These are phyloP conservation scores for Micronycteris hirsuta DNA, from an alignment of 2,113 vertebrate species.

Conservation along the genomic window DNA sequence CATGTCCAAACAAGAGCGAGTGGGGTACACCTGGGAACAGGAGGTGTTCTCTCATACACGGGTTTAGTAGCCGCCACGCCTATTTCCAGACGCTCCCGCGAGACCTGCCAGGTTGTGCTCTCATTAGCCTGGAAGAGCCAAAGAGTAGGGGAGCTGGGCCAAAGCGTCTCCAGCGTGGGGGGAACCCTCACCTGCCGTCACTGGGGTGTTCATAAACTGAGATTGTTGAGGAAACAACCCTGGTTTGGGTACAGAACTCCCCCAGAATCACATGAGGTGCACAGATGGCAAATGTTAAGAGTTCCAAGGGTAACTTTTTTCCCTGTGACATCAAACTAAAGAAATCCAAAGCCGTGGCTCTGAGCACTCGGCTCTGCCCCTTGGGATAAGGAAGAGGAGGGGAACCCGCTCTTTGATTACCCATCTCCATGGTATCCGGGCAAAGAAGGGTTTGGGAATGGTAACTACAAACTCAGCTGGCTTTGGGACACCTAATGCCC, in stretches of 20 bases:
- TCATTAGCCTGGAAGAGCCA: slow-evolving; percentile 68
- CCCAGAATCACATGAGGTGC: slow-evolving; percentile 47
- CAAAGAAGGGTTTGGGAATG: background rate
- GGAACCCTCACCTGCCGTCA: slow-evolving; percentile 76
- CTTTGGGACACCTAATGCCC: slow-evolving; percentile 34
- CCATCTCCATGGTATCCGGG: slow-evolving; percentile 32
- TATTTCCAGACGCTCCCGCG: slow-evolving; percentile 74
- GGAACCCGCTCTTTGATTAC: slow-evolving; percentile 58
- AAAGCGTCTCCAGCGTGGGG: slow-evolving; percentile 58
- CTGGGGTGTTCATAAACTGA: slow-evolving; percentile 44
- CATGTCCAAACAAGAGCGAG: slow-evolving; percentile 74
- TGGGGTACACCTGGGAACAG: slow-evolving; percentile 68
- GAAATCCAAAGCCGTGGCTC: slow-evolving; percentile 8
- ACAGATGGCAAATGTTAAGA: slow-evolving; percentile 58
- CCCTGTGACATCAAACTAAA: slow-evolving; percentile 41
- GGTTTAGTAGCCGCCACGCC: slow-evolving; percentile 76
- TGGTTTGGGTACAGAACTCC: slow-evolving; percentile 43
- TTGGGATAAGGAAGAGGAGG: slow-evolving; percentile 30
- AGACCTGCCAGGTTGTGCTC: slow-evolving; percentile 72
- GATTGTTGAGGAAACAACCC: slow-evolving; percentile 35
- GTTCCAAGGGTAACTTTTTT: slow-evolving; percentile 51
- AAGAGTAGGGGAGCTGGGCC: slow-evolving; percentile 58
- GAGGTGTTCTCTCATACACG: slow-evolving; percentile 64
- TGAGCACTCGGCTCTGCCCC: slow-evolving; percentile 35
- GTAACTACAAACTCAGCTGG: background rate